Conservation (phyloP, 2,888 invertebrate genomes). For the Pegoplata infirma region DNA sequence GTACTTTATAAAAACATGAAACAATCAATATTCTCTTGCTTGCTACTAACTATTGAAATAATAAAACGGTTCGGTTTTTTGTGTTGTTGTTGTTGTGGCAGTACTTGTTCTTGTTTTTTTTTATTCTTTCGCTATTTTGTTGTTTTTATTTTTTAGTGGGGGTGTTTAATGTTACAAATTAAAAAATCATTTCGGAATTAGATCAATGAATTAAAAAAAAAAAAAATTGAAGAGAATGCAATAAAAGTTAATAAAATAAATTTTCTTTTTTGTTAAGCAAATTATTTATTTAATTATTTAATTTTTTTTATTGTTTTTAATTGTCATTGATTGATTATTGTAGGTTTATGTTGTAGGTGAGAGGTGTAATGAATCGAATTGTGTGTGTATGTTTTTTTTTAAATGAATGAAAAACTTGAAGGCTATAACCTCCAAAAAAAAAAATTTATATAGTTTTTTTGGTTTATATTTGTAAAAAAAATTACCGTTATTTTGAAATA, state of each 20-base stretch:
- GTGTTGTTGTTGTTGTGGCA: neutral
- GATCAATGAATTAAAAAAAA: too few species aligned
- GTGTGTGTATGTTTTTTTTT: conserved; percentile 24
- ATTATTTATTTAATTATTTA: neutral
- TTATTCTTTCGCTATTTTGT: neutral
- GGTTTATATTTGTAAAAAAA: conserved; percentile 25
- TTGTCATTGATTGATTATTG: conserved; percentile 37
- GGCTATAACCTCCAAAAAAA: conserved; percentile 59
- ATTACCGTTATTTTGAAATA: conserved; percentile 30
- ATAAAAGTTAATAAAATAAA: neutral
- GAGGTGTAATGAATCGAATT: neutral
- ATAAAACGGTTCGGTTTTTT: conserved; percentile 27
- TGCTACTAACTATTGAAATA: conserved; percentile 22
- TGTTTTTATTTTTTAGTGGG: too few species aligned
- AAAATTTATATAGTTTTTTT: conserved; percentile 38
- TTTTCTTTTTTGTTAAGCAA: neutral
- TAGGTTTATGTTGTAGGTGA: conserved; percentile 9
- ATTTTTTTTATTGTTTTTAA: conserved; percentile 17
- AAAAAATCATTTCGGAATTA: neutral
- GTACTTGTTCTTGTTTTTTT: conserved; percentile 5
- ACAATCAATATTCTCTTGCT: conserved; percentile 54
- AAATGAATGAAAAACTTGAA: conserved; percentile 44
- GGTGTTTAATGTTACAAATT: conserved; percentile 6
- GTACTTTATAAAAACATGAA: conserved; percentile 47
- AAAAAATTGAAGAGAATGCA: too few species aligned